Percentiles rank a stretch among this genome's conserved stretches.
phyloP scores from a whole-genome alignment of 2,888 invertebrate species.

The Muscina levida region DNA sequence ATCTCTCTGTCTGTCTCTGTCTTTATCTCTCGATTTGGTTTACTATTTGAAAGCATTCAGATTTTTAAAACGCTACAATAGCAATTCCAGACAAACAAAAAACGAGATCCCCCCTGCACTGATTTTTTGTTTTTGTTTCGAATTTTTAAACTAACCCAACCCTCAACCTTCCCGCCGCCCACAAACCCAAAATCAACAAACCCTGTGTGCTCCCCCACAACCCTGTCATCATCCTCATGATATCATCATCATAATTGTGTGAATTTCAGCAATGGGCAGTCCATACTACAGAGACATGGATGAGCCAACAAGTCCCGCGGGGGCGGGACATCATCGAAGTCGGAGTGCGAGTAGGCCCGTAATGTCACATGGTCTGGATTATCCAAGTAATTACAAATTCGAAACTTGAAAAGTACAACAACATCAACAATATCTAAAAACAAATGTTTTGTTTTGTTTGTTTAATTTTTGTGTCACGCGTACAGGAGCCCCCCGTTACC shows the following conservation, averaged over 20 bases:
- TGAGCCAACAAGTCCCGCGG: conserved; percentile 91
- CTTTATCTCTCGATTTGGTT: conserved; percentile 43
- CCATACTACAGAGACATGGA: conserved; percentile 89
- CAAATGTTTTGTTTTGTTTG: conserved; percentile 18
- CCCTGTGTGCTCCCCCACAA: conserved; percentile 23
- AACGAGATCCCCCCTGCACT: conserved; percentile 71
- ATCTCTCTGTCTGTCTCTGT: not conserved
- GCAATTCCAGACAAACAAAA: conserved; percentile 69
- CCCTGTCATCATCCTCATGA: conserved; percentile 78
- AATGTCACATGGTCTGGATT: conserved; percentile 82
- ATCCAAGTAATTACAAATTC: conserved; percentile 80
- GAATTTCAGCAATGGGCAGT: conserved; percentile 82
- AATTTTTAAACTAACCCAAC: conserved; percentile 42
- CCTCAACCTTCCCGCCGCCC: conserved; percentile 42
- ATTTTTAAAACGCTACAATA: conserved; percentile 73
- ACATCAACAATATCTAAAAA: conserved; percentile 17
- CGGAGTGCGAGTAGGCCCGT: conserved; percentile 90
- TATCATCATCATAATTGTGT: conserved; percentile 81
- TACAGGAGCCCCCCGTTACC: conserved; percentile 81
- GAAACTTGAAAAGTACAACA: not conserved
- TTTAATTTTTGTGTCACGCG: conserved; percentile 22
- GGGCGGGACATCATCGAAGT: conserved; percentile 90
- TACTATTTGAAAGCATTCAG: conserved; percentile 71
- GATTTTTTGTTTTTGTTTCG: conserved; percentile 67
- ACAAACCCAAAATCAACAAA: conserved; percentile 55